Base-by-base conservation (phyloP, 2,113 vertebrate genomes). In the Mobula birostris region DNA sequence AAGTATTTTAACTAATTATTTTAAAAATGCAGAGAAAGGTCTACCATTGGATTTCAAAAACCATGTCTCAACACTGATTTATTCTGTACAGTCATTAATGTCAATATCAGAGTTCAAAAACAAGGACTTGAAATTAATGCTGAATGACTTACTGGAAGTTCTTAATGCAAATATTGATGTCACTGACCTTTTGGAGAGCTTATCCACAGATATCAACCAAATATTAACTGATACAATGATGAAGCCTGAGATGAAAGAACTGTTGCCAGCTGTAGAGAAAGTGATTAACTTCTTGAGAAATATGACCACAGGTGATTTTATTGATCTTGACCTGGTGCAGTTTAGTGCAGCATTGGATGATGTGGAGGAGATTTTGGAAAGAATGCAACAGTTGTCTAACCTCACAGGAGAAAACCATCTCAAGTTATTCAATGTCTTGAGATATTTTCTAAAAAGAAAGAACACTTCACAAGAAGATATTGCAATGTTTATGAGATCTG, bases 51-150 rank as follows among this genome's bases (percentile, higher is more conserved):
- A 74, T 48, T 93, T 70, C 27, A 93, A 93, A 40, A 29, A 48
- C 5, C 36, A 48, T 1, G 74, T 74, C 91, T 76, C 91, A 74
- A 56, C 94, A 70, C 94, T 96, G 36, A 70, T 95, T 17, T 95
- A 94, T 94, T 14, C 29, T 58, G 14, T 95, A 63, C 94, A 94
- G 8, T 95, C 95, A 94, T 94, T 96, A 91, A 94, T 96, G 94
- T 61, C 0, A 0, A 7, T 56, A 0, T 94, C 95, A 90, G 36
- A 95, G 88, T 29, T 74, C 88, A 94, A 88, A 94, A 95, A 94
- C 5, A n/a, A 94, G 7, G 94, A 88, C 2, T 3, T 93, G 70
- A 94, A 94, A 0, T 0, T 85, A 21, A 17, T 78, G 76, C 94
- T 96, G 58, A 94, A 70, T 74, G 29, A n/a, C 15, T 27, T 96